Percentiles rank a stretch among this genome's conserved stretches.
These are phyloP conservation scores for Sphaerophoria taeniata DNA, from an alignment of 2,888 invertebrate species.

Conservation along the genomic window DNA sequence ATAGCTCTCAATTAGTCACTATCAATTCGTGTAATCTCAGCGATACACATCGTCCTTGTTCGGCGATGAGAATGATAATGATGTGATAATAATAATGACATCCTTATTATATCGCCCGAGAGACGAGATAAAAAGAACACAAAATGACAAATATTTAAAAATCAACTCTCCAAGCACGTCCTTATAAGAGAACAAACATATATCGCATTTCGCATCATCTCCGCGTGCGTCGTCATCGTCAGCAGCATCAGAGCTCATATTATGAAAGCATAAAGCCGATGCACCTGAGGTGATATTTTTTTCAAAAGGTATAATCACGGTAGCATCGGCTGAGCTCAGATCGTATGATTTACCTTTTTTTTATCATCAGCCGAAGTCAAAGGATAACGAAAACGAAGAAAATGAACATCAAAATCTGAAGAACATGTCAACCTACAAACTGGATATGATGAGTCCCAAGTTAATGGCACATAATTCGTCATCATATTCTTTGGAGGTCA, in stretches of 20 bases:
- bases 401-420: slow-evolving; percentile 33
- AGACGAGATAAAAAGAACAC: slow-evolving; percentile 26
- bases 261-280: slow-evolving; percentile 39
- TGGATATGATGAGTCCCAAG: slow-evolving; percentile 68
- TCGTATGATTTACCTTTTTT: slow-evolving; percentile 28
- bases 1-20: slow-evolving; percentile 70
- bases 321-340: slow-evolving; percentile 29
- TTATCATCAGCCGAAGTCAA: slow-evolving; percentile 35
- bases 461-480: slow-evolving; percentile 70
- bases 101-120: slow-evolving; percentile 59
- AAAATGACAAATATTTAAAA: slow-evolving; percentile 30
- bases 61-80: slow-evolving; percentile 50
- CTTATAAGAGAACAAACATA: slow-evolving; percentile 45
- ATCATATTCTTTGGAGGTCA: slow-evolving; percentile 24
- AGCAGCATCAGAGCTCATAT: slow-evolving; percentile 53
- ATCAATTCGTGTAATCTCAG: slow-evolving; percentile 69
- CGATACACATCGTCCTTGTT: slow-evolving; percentile 73
- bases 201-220: slow-evolving; percentile 1
- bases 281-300: slow-evolving; percentile 68
- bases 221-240: slow-evolving; percentile 24
- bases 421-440: slow-evolving; percentile 60
- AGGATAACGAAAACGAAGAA: slow-evolving; percentile 25
- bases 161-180: slow-evolving; percentile 69
- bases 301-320: slow-evolving; percentile 6
- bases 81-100: slow-evolving; percentile 67